Conservation (phyloP, 2,797 vertebrate genomes). For the Monodelphis domestica region DNA sequence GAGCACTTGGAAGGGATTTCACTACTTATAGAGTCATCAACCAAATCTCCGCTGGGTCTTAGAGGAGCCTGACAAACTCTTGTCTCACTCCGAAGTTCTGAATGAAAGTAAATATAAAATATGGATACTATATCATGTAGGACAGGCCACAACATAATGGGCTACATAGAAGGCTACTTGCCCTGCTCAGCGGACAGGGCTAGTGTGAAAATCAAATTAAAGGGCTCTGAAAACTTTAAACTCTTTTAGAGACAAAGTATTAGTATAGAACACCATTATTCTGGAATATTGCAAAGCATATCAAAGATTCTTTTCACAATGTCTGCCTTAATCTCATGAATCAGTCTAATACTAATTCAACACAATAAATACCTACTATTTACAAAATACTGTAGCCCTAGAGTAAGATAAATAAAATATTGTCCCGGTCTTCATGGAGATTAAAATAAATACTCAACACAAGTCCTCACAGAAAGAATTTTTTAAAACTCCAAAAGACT, state of each 20-base stretch:
- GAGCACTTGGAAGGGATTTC: neutral
- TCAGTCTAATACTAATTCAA: neutral
- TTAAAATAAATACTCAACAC: conserved; percentile 25
- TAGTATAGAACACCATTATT: neutral
- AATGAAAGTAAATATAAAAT: neutral
- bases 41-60: neutral
- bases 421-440: neutral
- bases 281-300: neutral
- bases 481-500: conserved; percentile 17
- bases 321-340: neutral
- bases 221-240: neutral
- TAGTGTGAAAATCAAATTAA: neutral
- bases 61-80: neutral
- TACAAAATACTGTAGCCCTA: neutral
- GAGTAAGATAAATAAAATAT: neutral
- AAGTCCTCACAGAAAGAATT: conserved; percentile 11
- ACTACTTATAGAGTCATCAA: neutral
- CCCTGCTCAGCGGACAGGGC: neutral
- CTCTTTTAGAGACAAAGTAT: neutral
- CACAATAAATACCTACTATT: neutral
- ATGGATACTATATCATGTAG: neutral
- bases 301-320: neutral
- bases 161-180: neutral
- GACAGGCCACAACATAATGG: neutral
- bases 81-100: neutral